Evolutionary conservation across 2,113 vertebrate genomes (phyloP).

Genomic region (Chrysemys picta): DNA sequence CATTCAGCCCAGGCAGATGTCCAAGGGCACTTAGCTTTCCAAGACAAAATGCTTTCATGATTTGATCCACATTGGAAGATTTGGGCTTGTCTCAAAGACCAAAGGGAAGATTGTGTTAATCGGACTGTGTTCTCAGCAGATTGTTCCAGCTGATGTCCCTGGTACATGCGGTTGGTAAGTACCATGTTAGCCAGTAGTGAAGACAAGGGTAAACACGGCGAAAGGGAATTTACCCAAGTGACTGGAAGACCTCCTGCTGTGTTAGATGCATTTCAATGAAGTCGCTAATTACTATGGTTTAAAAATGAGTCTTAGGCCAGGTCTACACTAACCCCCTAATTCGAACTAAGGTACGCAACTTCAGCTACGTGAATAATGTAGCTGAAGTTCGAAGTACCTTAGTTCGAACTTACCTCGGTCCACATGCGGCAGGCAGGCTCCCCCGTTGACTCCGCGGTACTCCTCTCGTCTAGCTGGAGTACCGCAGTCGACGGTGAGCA

Average conservation of each 20-base stretch:
- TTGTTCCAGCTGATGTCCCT: fast-evolving
- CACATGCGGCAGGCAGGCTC: no score
- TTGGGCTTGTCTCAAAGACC: background rate
- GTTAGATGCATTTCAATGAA: background rate
- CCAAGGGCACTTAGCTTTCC: background rate
- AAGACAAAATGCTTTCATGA: background rate
- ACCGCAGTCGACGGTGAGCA: no score
- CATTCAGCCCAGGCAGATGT: background rate
- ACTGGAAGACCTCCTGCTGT: conserved; percentile 44
- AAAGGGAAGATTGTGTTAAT: background rate
- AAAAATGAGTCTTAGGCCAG: background rate
- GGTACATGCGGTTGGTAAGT: fast-evolving
- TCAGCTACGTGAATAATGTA: no score
- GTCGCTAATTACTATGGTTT: background rate
- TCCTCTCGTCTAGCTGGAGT: no score
- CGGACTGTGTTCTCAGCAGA: background rate
- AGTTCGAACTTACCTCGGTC: no score
- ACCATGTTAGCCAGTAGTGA: fast-evolving
- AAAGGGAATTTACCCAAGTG: background rate
- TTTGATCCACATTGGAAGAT: background rate
- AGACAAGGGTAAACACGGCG: background rate
- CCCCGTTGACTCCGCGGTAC: no score
- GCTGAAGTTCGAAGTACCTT: no score
- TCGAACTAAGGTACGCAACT: no score
- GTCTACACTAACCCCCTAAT: no score